A percentile compares a stretch with the other conserved stretches of the same genome.
Conservation (phyloP, 2,113 vertebrate genomes). For the Lycocorax pyrrhopterus region DNA sequence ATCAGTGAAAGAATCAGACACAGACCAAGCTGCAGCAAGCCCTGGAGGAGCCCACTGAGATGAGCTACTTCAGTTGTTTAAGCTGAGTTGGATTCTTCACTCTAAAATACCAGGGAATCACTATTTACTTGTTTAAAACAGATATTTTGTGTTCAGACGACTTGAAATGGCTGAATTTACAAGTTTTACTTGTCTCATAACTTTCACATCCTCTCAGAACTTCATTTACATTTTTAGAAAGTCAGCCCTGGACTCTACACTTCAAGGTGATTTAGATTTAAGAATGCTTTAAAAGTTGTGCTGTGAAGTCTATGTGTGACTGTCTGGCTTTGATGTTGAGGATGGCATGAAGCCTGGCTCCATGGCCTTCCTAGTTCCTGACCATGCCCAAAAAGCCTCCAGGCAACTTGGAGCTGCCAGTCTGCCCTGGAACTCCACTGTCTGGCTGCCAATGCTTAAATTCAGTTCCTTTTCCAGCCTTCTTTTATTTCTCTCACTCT, state of each 20-base stretch:
- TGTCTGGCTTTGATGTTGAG: not conserved
- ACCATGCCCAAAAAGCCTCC: not conserved
- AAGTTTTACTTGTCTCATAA: not conserved
- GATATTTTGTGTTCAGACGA: not conserved
- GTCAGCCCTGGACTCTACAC: not conserved
- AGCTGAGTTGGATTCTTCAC: not conserved
- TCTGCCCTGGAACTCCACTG: not conserved
- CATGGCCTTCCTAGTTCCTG: accelerated
- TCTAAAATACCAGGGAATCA: not conserved
- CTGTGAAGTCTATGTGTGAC: not conserved
- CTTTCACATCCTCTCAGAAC: not conserved
- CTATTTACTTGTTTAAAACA: not conserved
- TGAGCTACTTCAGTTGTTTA: not conserved
- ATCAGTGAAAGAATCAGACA: not conserved
- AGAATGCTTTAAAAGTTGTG: not conserved
- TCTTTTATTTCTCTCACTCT: not conserved
- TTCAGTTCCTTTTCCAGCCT: not conserved
- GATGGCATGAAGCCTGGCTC: not conserved
- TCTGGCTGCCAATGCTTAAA: not conserved
- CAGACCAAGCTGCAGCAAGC: not conserved
- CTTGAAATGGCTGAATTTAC: not conserved
- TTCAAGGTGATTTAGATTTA: not conserved
- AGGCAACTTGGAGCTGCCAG: not conserved
- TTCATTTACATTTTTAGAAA: not conserved
- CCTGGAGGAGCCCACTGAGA: not conserved